These are phyloP conservation scores for Cololabis saira DNA, from an alignment of 2,113 vertebrate genomes.

Conservation along the genomic window DNA sequence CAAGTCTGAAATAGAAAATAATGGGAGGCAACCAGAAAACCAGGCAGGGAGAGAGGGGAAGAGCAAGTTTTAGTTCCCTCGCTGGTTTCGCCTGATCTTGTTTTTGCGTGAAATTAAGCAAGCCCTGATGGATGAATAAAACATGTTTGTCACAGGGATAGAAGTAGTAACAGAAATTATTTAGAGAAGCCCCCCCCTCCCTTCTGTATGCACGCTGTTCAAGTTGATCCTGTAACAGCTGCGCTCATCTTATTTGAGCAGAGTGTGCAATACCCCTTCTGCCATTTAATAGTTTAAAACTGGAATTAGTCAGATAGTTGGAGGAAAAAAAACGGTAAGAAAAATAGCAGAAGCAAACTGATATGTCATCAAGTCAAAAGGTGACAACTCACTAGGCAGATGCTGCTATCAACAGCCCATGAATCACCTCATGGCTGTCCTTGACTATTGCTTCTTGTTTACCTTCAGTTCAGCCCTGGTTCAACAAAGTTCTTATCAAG, in stretches of 20 bases:
- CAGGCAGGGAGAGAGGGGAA: neutral
- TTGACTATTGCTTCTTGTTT: slow-evolving; percentile 43
- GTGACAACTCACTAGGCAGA: slow-evolving; percentile 49
- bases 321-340: slow-evolving; percentile 23
- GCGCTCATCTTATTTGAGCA: slow-evolving; percentile 55
- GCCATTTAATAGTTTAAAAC: slow-evolving; percentile 46
- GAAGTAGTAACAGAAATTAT: slow-evolving; percentile 29
- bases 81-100: slow-evolving; percentile 30
- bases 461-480: neutral
- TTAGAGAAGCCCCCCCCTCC: slow-evolving; percentile 30
- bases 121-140: slow-evolving; percentile 24
- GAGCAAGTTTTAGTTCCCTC: slow-evolving; percentile 50
- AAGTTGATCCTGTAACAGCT: slow-evolving; percentile 64
- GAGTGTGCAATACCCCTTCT: slow-evolving; percentile 20
- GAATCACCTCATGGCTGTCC: slow-evolving; percentile 50
- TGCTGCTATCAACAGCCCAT: slow-evolving; percentile 60
- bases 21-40: slow-evolving; percentile 10
- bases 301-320: slow-evolving; percentile 34
- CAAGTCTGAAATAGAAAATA: slow-evolving; percentile 30
- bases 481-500: neutral
- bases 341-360: slow-evolving; percentile 19
- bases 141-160: slow-evolving; percentile 7
- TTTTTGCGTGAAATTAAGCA: slow-evolving; percentile 39
- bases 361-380: slow-evolving; percentile 35
- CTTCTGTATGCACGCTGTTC: slow-evolving; percentile 18